Evolutionary conservation across 2,797 vertebrate species (phyloP), one percentile per base, ranked within the genome.

Genomic region (Urophycis tenuis): DNA sequence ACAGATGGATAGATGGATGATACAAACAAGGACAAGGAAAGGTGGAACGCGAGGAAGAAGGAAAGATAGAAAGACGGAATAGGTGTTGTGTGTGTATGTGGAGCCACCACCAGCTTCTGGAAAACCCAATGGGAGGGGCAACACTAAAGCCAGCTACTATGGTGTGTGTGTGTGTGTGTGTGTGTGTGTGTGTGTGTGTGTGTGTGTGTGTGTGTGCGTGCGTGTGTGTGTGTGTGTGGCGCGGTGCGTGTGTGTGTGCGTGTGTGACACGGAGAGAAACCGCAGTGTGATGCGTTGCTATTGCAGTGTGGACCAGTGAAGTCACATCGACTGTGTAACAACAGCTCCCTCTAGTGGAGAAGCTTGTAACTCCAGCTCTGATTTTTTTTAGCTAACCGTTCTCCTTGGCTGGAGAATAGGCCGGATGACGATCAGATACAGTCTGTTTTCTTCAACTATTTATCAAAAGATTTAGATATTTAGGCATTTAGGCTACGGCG

Each of bases 91-190:
- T 76, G 78, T 76, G 75, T 74, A 83, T 74, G 82, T 77, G 53
- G 17, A 49, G 75, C 80, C 82, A 84, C 76, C n/a, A 72, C 77
- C 74, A 77, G 72, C 74, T 81, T 78, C 67, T 1, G 72, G 82
- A 85, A 82, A 79, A 64, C 77, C 77, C 72, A 49, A 11, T 0
- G 45, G 79, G 79, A 77, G 79, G 83, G 81, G 73, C 6, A 22
- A 31, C 19, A 0, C 39, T 74, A 39, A 19, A 9, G 69, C 17
- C n/a, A 36, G 74, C 33, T 36, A 69, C 35, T 34, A 64, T 22
- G 35, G 19, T 32, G 22, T 25, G 25, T n/a, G 53, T 53, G 30
- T 29, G 8, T 15, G 81, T 53, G 78, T 75, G 70, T 74, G 75
- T 74, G 78, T 64, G 75, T 35, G 45, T 72, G 49, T 71, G 36